A percentile compares a stretch with the other conserved stretches of the same genome.
These are phyloP conservation scores for Apodemia zela DNA, from an alignment of 2,888 invertebrate genomes.

Conservation along the genomic window DNA sequence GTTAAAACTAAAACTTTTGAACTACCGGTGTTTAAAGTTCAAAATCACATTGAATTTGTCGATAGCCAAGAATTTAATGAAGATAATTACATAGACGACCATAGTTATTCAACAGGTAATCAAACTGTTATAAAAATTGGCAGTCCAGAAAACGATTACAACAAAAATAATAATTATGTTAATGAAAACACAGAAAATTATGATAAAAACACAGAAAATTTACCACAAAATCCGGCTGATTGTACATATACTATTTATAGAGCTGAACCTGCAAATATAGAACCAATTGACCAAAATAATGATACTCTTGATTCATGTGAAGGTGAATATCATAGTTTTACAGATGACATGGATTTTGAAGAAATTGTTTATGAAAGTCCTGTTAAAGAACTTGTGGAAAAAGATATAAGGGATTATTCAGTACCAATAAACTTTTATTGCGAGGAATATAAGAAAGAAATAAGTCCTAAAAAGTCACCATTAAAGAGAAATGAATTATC, in stretches of 20 bases:
- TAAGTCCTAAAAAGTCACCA: constrained; percentile 49
- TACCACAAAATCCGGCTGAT: constrained; percentile 15
- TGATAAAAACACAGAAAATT: constrained; percentile 18
- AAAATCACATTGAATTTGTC: constrained; percentile 49
- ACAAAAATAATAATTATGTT: constrained; percentile 20
- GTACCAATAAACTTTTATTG: constrained; percentile 69
- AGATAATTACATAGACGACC: constrained; percentile 63
- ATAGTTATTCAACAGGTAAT: constrained; percentile 55
- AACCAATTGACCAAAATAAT: constrained; percentile 35
- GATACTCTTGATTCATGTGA: constrained; percentile 48
- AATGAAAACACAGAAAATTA: constrained; percentile 25
- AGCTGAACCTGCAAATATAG: constrained; percentile 39
- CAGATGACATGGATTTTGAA: constrained; percentile 58
- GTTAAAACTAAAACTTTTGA: constrained; percentile 48
- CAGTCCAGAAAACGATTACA: not conserved
- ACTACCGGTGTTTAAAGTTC: constrained; percentile 46
- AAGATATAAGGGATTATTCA: constrained; percentile 73
- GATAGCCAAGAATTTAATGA: constrained; percentile 71
- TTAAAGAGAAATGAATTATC: constrained; percentile 41
- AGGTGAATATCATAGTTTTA: constrained; percentile 73
- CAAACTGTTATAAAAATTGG: constrained; percentile 46
- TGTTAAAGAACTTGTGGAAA: constrained; percentile 64
- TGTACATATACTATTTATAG: constrained; percentile 31
- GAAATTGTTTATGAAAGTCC: constrained; percentile 64
- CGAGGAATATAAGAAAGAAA: constrained; percentile 54